phyloP scores from a whole-genome alignment of 1,140 invertebrate species.

The Temnothorax curvispinosus region DNA sequence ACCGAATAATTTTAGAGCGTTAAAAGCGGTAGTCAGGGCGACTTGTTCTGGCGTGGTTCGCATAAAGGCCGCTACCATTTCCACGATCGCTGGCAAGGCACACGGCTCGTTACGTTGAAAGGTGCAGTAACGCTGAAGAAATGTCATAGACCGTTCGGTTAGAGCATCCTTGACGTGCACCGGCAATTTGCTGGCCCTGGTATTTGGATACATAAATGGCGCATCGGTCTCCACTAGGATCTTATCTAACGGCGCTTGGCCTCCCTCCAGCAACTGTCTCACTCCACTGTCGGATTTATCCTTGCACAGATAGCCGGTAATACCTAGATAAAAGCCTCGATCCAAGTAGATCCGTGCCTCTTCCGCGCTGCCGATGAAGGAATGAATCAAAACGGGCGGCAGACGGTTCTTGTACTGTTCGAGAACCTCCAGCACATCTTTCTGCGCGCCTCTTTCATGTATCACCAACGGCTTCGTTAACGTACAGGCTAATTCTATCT shows the following conservation, averaged over 20 bases:
- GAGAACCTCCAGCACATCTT: conserved; percentile 90
- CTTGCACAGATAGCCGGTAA: conserved; percentile 97
- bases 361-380: conserved; percentile 95
- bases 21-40: conserved; percentile 96
- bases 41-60: conserved; percentile 95
- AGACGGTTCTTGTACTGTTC: conserved; percentile 87
- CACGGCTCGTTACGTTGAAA: conserved; percentile 99
- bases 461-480: conserved; percentile 96
- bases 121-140: conserved; percentile 93
- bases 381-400: conserved; percentile 95
- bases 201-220: conserved; percentile 98
- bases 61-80: conserved; percentile 97
- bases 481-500: conserved; percentile 94
- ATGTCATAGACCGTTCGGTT: conserved; percentile 92
- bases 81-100: conserved; percentile 95
- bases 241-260: conserved; percentile 92
- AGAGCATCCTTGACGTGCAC: conserved; percentile 94
- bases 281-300: conserved; percentile 97
- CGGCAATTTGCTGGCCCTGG: conserved; percentile 96
- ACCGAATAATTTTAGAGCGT: conserved; percentile 96
- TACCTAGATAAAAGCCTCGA: conserved; percentile 94
- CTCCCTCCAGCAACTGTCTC: conserved; percentile 92
- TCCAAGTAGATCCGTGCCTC: conserved; percentile 95
- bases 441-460: conserved; percentile 96
- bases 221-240: conserved; percentile 96